phyloP scores from a whole-genome alignment of 2,113 vertebrate species.

The Mola mola region DNA sequence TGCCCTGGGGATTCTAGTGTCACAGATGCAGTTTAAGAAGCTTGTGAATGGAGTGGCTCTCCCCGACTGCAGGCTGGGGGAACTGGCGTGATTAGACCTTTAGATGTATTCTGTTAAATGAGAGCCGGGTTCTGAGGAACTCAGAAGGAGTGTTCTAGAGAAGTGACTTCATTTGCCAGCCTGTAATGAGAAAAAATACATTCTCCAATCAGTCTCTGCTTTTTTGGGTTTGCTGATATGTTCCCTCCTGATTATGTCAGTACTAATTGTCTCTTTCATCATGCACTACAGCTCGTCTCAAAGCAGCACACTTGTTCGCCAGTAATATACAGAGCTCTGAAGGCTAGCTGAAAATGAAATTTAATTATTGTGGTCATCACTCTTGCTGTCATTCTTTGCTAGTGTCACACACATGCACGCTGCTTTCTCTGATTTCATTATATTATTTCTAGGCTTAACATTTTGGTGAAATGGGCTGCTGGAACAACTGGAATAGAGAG shows the following conservation, averaged over 20 bases:
- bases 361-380: constrained; percentile 23
- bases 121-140: constrained; percentile 45
- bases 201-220: constrained; percentile 58
- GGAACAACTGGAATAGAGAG: constrained; percentile 2
- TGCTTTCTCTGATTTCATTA: constrained; percentile 6
- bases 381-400: constrained; percentile 19
- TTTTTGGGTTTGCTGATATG: constrained; percentile 63
- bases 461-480: constrained; percentile 5
- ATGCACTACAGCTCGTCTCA: constrained; percentile 41
- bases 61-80: constrained; percentile 58
- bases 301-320: constrained; percentile 42
- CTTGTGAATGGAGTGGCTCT: constrained; percentile 63
- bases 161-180: constrained; percentile 76
- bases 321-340: constrained; percentile 36
- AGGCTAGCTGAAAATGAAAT: constrained; percentile 32
- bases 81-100: constrained; percentile 73
- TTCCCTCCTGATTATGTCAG: constrained; percentile 67
- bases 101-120: constrained; percentile 68
- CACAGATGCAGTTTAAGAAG: constrained; percentile 72
- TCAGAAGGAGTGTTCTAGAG: constrained; percentile 52
- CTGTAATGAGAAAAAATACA: constrained; percentile 70
- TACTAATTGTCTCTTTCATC: constrained; percentile 66
- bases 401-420: not conserved
- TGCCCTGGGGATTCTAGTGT: constrained; percentile 74
- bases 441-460: constrained; percentile 10